Evolutionary conservation across 2,888 invertebrate species (phyloP).

Genomic region (Balanococcus diminutus): DNA sequence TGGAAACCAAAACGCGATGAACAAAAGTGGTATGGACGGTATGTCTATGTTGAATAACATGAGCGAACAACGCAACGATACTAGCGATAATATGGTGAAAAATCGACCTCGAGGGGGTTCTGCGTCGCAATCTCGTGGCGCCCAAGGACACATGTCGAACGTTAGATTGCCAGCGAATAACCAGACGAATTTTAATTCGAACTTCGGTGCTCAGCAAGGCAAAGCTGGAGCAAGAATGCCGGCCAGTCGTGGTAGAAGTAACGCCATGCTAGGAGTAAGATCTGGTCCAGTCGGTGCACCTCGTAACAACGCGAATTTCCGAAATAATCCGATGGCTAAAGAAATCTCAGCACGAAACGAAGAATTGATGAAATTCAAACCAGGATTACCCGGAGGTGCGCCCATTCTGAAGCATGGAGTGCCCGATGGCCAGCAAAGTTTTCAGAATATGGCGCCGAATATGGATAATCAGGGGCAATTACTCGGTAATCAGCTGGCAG

Average conservation of each 20-base stretch:
- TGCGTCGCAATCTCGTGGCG: background rate
- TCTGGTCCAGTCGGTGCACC: background rate
- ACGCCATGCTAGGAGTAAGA: background rate
- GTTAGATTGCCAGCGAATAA: background rate
- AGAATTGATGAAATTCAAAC: conserved; percentile 46
- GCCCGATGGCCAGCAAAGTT: background rate
- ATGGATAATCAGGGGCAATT: background rate
- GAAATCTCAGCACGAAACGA: background rate
- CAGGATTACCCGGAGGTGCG: conserved; percentile 56
- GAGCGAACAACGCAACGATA: background rate
- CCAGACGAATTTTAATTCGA: background rate
- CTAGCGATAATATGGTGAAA: background rate
- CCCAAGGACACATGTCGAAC: background rate
- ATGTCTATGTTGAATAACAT: background rate
- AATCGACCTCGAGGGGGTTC: background rate
- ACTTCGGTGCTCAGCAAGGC: background rate
- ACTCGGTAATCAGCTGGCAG: background rate
- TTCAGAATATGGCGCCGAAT: background rate
- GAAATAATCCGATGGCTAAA: background rate
- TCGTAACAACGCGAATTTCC: background rate
- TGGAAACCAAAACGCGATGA: background rate
- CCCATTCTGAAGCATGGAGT: background rate
- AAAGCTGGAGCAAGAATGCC: background rate
- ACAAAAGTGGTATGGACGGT: background rate
- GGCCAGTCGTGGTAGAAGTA: background rate